Percentiles rank a stretch among this genome's conserved stretches.
These are phyloP conservation scores for Leucania comma DNA, from an alignment of 2,888 invertebrate genomes.

Conservation along the genomic window DNA sequence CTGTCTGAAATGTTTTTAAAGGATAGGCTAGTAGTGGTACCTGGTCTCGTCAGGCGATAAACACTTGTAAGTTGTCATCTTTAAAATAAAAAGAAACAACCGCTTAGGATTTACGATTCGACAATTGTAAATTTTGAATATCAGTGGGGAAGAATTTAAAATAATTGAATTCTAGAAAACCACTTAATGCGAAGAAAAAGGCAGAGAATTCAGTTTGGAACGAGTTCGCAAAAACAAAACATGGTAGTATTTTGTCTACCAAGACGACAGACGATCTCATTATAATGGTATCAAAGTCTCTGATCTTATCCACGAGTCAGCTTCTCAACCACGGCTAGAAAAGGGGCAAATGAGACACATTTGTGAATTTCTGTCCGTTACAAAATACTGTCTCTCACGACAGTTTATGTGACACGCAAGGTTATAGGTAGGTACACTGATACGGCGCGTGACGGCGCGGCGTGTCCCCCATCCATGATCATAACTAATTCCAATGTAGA, in stretches of 20 bases:
- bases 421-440: not conserved
- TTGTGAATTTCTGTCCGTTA: slow-evolving; percentile 34
- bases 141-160: not conserved
- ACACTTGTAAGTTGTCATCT: not conserved
- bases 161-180: not conserved
- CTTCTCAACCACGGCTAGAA: slow-evolving; percentile 37
- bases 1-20: slow-evolving; percentile 23
- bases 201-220: slow-evolving; percentile 18
- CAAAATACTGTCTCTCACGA: slow-evolving; percentile 24
- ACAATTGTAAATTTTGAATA: not conserved
- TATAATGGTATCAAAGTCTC: slow-evolving; percentile 62
- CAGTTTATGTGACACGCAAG: slow-evolving; percentile 7
- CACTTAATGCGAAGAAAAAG: not conserved
- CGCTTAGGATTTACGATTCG: not conserved
- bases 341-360: slow-evolving; percentile 37
- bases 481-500: not conserved
- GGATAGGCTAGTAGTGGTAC: too few relatives aligned
- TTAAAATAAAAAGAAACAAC: slow-evolving; percentile 6
- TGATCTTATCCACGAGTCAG: slow-evolving; percentile 59
- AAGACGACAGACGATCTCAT: slow-evolving; percentile 59
- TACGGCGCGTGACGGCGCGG: not conserved
- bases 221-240: slow-evolving; percentile 45
- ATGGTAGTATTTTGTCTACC: slow-evolving; percentile 58
- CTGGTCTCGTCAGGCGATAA: slow-evolving; percentile 1
- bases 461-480: too few relatives aligned